Percentiles rank a stretch among this genome's conserved stretches.
phyloP scores from a whole-genome alignment of 2,113 vertebrate species.

The Leuciscus idus region DNA sequence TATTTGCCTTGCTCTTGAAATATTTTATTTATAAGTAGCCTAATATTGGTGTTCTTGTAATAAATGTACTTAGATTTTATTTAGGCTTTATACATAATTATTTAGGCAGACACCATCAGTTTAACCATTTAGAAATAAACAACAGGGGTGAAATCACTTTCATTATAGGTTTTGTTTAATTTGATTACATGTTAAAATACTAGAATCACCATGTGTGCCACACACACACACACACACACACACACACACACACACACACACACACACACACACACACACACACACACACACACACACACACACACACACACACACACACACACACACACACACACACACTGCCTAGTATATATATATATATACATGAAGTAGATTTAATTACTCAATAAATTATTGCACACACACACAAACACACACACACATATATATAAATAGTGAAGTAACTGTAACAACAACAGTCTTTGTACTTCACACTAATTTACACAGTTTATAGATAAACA shows the following conservation, averaged over 20 bases:
- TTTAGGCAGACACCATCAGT: not conserved
- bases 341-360: no score
- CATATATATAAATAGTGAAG: not conserved
- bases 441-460: not conserved
- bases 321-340: no score
- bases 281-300: not conserved
- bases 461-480: not conserved
- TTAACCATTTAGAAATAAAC: not conserved
- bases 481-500: not conserved
- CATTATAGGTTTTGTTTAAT: slow-evolving; percentile 5
- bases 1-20: not conserved
- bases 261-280: not conserved
- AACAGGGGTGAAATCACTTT: not conserved
- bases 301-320: no score
- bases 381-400: not conserved
- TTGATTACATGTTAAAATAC: not conserved
- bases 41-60: no score
- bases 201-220: not conserved
- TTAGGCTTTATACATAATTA: not conserved
- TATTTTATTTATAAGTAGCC: not conserved
- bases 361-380: not conserved
- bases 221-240: not conserved
- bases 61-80: no score
- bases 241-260: not conserved
- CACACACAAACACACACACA: not conserved